Base-by-base conservation (phyloP, 2,113 vertebrate species). In the Anarhynchus alexandrinus region DNA sequence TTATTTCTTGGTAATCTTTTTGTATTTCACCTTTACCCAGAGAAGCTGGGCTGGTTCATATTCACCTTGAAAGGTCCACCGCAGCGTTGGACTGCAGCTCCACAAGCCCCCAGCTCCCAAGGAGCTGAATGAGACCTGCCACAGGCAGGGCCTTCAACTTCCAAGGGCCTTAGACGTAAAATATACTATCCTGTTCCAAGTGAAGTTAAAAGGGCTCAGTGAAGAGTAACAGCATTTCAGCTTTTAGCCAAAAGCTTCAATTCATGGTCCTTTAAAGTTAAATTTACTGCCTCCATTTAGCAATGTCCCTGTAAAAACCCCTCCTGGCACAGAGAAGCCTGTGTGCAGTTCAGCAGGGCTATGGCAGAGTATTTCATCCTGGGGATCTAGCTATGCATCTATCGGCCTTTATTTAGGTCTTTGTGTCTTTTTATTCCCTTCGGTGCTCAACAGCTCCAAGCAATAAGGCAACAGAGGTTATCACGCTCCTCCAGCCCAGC, bases 201-300 rank as follows among this genome's bases (percentile, higher is more conserved):
- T 70, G 96, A 96, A 95, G 79, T 96, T 97, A 98, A 98, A 98
- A 98, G 95, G 96, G 59, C 86, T 96, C 85, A 95, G 96, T 96
- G 97, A 98, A 98, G 97, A 98, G 95, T 97, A 96, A 98, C 96
- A 96, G 97, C 94, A 91, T 94, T 96, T 96, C 97, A 94, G 94
- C 94, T 97, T 77, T 42, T 94, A 94, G 97, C 98, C 98, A 98
- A 97, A 98, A 98, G 96, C 97, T 95, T 96, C 96, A 93, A 97
- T 96, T 98, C 96, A 96, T 65, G 66, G 97, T 95, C 96, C 96
- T 97, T 98, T 98, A 98, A 96, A 97, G 97, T 92, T 71, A 96
- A 97, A 98, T 98, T 98, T 98, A 98, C 96, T 94, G 94, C 96
- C 94, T 82, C 96, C 97, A 98, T 98, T 98, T 98, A 98, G 95